Evolutionary conservation across 2,797 vertebrate genomes (phyloP).

Genomic region (Catamblyrhynchus diadema): DNA sequence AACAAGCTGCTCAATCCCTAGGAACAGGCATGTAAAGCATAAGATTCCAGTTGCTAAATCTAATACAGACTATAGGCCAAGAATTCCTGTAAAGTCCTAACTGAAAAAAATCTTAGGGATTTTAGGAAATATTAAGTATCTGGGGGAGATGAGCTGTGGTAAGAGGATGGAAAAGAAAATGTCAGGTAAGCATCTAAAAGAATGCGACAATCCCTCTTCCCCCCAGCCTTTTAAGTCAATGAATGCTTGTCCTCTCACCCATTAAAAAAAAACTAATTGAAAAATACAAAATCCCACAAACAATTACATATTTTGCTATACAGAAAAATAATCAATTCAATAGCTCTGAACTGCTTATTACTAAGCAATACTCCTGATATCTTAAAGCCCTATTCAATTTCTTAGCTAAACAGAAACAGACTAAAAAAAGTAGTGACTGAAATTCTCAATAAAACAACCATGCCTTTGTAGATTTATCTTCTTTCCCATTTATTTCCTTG

Average conservation of each 20-base stretch:
- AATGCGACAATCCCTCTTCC: neutral
- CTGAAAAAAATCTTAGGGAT: neutral
- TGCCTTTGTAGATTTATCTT: neutral
- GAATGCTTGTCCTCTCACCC: neutral
- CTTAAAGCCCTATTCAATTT: neutral
- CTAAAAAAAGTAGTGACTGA: neutral
- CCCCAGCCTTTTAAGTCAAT: neutral
- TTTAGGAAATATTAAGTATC: neutral
- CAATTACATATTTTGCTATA: neutral
- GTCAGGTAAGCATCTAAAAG: neutral
- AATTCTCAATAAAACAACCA: neutral
- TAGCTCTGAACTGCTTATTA: neutral
- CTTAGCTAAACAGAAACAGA: neutral
- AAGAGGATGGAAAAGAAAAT: neutral
- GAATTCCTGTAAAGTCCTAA: neutral
- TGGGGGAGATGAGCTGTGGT: neutral
- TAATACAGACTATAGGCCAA: neutral
- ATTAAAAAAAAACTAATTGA: neutral
- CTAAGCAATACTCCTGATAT: neutral
- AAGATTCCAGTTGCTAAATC: constrained; percentile 39
- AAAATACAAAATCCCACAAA: neutral
- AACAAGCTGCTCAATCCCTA: constrained; percentile 34
- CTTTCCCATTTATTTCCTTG: neutral
- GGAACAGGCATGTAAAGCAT: neutral
- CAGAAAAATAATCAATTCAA: neutral